Evolutionary conservation across 2,797 vertebrate species (phyloP).

Genomic region (Aulostomus chinensis): DNA sequence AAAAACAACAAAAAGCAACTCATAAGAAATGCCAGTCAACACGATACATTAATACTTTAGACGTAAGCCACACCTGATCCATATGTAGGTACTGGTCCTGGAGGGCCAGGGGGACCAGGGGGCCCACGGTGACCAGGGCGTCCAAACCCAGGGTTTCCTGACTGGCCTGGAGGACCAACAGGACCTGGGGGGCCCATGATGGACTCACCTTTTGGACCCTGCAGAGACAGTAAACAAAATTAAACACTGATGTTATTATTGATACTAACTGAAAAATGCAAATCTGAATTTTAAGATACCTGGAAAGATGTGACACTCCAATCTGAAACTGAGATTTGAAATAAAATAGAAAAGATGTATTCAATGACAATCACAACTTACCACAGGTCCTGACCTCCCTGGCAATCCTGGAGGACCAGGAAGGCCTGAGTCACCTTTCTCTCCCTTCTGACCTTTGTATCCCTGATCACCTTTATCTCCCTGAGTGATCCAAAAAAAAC

Average conservation of each 20-base stretch:
- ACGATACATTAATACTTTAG: too few relatives aligned
- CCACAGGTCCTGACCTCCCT: slow-evolving; percentile 86
- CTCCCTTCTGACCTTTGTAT: slow-evolving; percentile 79
- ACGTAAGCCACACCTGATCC: slow-evolving; percentile 82
- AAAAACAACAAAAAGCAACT: background rate
- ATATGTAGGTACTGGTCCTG: slow-evolving; percentile 78
- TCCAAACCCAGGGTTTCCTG: slow-evolving; percentile 86
- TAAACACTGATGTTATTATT: background rate
- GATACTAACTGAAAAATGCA: too few relatives aligned
- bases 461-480: slow-evolving; percentile 83
- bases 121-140: slow-evolving; percentile 84
- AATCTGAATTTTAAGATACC: too few relatives aligned
- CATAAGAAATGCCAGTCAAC: too few relatives aligned
- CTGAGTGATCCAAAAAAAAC: slow-evolving; percentile 65
- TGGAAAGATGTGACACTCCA: background rate
- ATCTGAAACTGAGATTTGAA: too few relatives aligned
- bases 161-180: slow-evolving; percentile 83
- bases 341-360: too few relatives aligned
- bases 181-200: slow-evolving; percentile 86
- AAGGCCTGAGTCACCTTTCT: slow-evolving; percentile 79
- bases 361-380: too few relatives aligned
- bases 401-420: slow-evolving; percentile 85
- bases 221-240: slow-evolving; percentile 3
- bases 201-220: slow-evolving; percentile 93
- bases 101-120: slow-evolving; percentile 86